Evolutionary conservation across 2,797 vertebrate genomes (phyloP).

Genomic region (Neopelma chrysocephalum): DNA sequence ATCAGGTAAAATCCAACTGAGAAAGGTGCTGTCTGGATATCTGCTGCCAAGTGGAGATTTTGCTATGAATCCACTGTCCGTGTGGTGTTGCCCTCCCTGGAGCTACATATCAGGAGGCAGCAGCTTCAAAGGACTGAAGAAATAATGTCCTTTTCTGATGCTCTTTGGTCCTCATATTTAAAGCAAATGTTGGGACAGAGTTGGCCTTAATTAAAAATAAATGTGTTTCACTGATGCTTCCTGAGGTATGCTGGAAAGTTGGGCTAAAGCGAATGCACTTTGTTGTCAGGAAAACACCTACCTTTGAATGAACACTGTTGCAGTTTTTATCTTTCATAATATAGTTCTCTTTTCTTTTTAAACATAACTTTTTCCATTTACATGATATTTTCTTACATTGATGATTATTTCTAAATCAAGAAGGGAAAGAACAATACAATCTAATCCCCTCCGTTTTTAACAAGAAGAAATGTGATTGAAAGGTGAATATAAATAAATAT

Average conservation of each 20-base stretch:
- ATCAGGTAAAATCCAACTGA: slow-evolving; percentile 58
- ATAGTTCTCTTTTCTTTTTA: not conserved
- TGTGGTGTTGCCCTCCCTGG: slow-evolving; percentile 2
- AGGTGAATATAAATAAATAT: not conserved
- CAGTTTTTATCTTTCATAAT: not conserved
- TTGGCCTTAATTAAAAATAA: slow-evolving; percentile 58
- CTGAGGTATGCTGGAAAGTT: slow-evolving; percentile 29
- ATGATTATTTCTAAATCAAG: not conserved
- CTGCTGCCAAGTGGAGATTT: slow-evolving; percentile 7
- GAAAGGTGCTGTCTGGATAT: slow-evolving; percentile 21
- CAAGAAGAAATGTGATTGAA: slow-evolving; percentile 2
- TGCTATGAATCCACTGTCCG: not conserved
- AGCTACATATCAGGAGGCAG: slow-evolving; percentile 29
- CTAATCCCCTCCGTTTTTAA: not conserved
- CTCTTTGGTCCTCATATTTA: slow-evolving; percentile 64
- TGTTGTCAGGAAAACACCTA: slow-evolving; percentile 40
- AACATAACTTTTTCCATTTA: not conserved
- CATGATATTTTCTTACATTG: not conserved
- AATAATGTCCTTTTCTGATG: slow-evolving; percentile 52
- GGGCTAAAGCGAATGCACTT: not conserved
- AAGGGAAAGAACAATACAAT: not conserved
- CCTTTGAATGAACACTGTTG: not conserved
- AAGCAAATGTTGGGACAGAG: slow-evolving; percentile 63
- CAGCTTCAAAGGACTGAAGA: slow-evolving; percentile 56
- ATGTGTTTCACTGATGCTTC: slow-evolving; percentile 50